Evolutionary conservation across 2,888 invertebrate species (phyloP).

Genomic region (Stomorhina lunata): DNA sequence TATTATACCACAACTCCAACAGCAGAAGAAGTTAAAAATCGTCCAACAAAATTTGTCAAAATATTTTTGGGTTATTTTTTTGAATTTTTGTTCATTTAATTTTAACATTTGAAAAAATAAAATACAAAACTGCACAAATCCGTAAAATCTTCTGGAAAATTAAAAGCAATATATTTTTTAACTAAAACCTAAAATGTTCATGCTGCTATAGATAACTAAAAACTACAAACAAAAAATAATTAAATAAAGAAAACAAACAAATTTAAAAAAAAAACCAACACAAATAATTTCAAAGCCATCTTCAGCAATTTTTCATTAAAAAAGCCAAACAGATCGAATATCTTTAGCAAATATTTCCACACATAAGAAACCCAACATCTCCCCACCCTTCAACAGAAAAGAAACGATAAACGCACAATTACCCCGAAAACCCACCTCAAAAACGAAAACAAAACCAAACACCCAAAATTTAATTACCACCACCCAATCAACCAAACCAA

Average conservation of each 20-base stretch:
- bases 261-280: not conserved
- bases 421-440: too few species aligned
- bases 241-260: not conserved
- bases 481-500: too few species aligned
- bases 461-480: too few species aligned
- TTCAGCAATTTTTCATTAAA: slow-evolving; percentile 16
- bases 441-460: too few species aligned
- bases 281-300: not conserved
- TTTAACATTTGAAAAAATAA: not conserved
- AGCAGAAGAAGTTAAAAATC: not conserved
- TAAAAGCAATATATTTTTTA: slow-evolving; percentile 61
- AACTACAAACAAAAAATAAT: not conserved
- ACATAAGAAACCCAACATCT: too few species aligned
- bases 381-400: too few species aligned
- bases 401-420: too few species aligned
- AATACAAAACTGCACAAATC: slow-evolving; percentile 6
- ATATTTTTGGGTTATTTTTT: not conserved
- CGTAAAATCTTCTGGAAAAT: not conserved
- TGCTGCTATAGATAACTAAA: slow-evolving; percentile 34
- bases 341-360: too few species aligned
- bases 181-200: slow-evolving; percentile 45
- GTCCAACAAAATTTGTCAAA: not conserved
- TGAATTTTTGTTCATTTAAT: not conserved
- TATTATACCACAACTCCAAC: not conserved
- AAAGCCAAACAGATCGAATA: too few species aligned